Evolutionary conservation across 2,797 vertebrate species (phyloP), one percentile per base, ranked within the genome.

Genomic region (Crypturellus tataupa): DNA sequence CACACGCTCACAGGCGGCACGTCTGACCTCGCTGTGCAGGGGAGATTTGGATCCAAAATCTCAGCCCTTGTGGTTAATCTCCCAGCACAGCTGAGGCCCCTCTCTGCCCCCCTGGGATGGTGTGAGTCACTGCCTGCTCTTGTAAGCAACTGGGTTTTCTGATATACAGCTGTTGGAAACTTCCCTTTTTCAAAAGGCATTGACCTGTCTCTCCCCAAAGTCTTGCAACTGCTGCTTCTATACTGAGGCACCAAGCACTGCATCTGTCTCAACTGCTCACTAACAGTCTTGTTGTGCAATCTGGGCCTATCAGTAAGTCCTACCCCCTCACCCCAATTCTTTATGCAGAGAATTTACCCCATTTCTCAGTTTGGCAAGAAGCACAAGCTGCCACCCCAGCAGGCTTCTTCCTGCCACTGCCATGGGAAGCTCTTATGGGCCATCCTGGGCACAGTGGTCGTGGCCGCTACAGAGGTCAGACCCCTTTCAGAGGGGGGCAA

Each of bases 141-240:
- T 24, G 13, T 24, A 53, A 1, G 7, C 56, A 83, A 49, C 64
- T 40, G n/a, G 3, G 14, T 53, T 87, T 91, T 67, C 75, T 64
- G 51, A 90, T 15, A 60, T 0, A 40, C 21, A 84, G 37, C 59
- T 79, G 51, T 40, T 31, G 10, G 63, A 79, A 94, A 73, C 20
- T 55, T 33, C 27, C 23, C 27, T 69, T 81, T 80, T 75, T 33
- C 70, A 62, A 11, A 60, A 80, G 12, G 47, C 9, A 0, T 18
- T 89, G 46, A 91, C 68, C 65, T 17, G 17, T 31, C 40, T 69
- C 63, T 88, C 35, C 73, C 55, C 40, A 69, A 1, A 81, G 37
- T 63, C 70, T 59, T 56, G 35, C 29, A 90, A 51, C 46, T 80
- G 51, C n/a, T 82, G 12, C 40, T 95, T 89, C 90, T 67, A 4